A percentile compares a stretch with the other conserved stretches of the same genome.
Evolutionary conservation across 2,888 invertebrate species (phyloP).

Genomic region (Lithophane ornitopus): DNA sequence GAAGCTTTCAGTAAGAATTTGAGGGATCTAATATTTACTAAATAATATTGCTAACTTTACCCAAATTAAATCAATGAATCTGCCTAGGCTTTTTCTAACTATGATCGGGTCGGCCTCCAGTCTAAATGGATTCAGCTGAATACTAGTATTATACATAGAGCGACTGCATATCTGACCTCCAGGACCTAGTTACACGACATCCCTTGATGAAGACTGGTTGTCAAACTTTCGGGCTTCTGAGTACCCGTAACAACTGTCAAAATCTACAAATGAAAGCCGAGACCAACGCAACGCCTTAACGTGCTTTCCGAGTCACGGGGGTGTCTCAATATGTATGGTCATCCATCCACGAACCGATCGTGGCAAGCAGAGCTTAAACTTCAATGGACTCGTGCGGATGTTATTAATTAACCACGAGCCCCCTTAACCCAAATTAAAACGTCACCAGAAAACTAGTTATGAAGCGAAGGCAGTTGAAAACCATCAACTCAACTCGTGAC

Average conservation of each 20-base stretch:
- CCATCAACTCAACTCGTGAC: slow-evolving; percentile 10
- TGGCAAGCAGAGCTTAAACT: background rate
- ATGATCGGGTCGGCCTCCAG: no score
- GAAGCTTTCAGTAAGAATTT: background rate
- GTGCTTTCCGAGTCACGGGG: background rate
- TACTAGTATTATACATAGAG: no score
- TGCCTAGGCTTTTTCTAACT: no score
- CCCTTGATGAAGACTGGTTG: no score
- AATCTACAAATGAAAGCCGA: background rate
- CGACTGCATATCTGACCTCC: no score
- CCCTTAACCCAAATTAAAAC: background rate
- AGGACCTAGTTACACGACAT: no score
- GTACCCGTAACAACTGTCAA: background rate
- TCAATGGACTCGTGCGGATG: background rate
- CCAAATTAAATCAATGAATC: no score
- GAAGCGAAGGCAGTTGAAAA: slow-evolving; percentile 1
- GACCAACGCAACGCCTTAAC: background rate
- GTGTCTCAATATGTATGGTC: background rate
- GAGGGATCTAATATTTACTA: background rate
- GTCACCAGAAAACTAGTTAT: slow-evolving; percentile 11
- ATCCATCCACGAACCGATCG: background rate
- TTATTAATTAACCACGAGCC: background rate
- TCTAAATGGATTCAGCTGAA: no score
- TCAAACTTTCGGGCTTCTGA: background rate
- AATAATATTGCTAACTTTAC: background rate